Base-by-base conservation (phyloP, 2,797 vertebrate genomes). In the Chiloscyllium punctatum region DNA sequence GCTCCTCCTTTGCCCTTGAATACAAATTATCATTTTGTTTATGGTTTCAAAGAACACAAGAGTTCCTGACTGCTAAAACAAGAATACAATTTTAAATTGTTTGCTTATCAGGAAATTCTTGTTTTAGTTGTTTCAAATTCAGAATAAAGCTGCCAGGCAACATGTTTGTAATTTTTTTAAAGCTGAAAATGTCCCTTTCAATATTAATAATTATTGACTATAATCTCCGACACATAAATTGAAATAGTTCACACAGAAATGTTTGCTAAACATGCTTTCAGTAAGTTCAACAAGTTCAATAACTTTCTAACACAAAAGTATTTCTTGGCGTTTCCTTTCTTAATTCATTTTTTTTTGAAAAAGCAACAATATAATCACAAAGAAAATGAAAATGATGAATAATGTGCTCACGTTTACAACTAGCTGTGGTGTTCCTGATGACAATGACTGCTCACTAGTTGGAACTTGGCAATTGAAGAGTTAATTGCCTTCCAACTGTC, bases 1-100 rank as follows among this genome's bases (percentile, higher is more conserved):
- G 98, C 97, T 98, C 97, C 96, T 97, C 98, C 98, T 98, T 98
- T 98, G 98, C 98, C 98, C 98, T 99, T 99, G 98, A 96, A 97
- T 97, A 97, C 97, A 97, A 97, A 98, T 97, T 96, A 96, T 96
- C 96, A 96, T 96, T 96, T 96, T 96, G 94, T 95, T 95, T 74
- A 95, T 77, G 23, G 42, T 95, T 95, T 77, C 18, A 77, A 74
- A 77, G 94, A 77, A 95, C 94, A 95, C 51, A 77, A 77, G 88
- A 74, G 53, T 95, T 74, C 94, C 94, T 95, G 71, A 27, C 71
- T 72, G 94, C 94, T 77, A 77, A 95, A 91, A 91, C 16, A 91
- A 8, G 87, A 94, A 42, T 42, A 77, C 27, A 95, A 42, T 94
- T 71, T 94, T 53, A 95, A 95, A 77, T 95, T 48, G 51, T 71